Percentiles rank a stretch among this genome's conserved stretches.
These are phyloP conservation scores for Platyrinchus mystaceus DNA, from an alignment of 2,797 vertebrate species.

Conservation along the genomic window DNA sequence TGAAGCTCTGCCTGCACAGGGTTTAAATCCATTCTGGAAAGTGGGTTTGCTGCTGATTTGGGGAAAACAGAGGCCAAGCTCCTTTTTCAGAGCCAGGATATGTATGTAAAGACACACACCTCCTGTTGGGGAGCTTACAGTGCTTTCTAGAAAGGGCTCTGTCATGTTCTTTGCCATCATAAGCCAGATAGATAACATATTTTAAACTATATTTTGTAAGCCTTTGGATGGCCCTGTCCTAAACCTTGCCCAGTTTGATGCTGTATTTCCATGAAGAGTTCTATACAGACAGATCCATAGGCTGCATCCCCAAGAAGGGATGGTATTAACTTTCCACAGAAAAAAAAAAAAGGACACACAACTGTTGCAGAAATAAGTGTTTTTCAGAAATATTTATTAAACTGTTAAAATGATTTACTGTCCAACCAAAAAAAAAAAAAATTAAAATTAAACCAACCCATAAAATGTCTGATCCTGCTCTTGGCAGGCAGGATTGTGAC, in stretches of 20 bases:
- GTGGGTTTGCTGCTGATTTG: background rate
- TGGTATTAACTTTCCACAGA: background rate
- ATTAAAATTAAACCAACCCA: background rate
- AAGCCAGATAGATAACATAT: background rate
- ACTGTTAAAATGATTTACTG: conserved; percentile 62
- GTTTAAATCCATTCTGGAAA: background rate
- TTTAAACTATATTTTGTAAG: background rate
- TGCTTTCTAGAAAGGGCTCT: background rate
- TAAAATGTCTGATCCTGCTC: conserved; percentile 12
- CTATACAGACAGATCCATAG: background rate
- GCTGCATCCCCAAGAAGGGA: background rate
- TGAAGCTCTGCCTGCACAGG: background rate
- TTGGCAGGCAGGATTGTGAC: background rate
- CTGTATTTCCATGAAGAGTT: background rate
- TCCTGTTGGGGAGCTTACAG: background rate
- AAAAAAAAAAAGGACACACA: background rate
- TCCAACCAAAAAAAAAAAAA: background rate
- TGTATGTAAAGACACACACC: background rate
- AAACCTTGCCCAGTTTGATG: background rate
- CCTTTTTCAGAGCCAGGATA: background rate
- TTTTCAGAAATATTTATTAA: conserved; percentile 71
- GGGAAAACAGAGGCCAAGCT: background rate
- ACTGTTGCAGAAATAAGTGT: background rate
- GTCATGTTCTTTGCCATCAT: background rate
- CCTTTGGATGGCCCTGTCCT: background rate